phyloP scores from a whole-genome alignment of 2,797 vertebrate species.

The Carcharodon carcharias region DNA sequence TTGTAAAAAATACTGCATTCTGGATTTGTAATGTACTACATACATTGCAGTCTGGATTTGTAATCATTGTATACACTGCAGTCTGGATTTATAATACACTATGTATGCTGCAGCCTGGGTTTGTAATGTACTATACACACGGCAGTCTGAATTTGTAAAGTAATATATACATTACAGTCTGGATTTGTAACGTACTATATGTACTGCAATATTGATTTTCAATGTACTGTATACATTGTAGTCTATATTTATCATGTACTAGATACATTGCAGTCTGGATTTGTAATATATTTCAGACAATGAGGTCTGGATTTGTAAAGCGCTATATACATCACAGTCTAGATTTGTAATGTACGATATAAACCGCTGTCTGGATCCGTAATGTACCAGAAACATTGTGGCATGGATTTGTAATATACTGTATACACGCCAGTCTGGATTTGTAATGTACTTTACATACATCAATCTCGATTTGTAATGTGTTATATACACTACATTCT shows the following conservation, averaged over 20 bases:
- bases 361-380: background rate
- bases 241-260: background rate
- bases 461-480: too few relatives aligned
- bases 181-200: too few relatives aligned
- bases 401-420: background rate
- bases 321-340: background rate
- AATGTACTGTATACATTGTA: background rate
- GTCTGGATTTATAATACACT: too few relatives aligned
- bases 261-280: background rate
- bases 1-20: too few relatives aligned
- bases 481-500: too few relatives aligned
- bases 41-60: background rate
- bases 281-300: background rate
- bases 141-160: too few relatives aligned
- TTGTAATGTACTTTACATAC: too few relatives aligned
- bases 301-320: background rate
- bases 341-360: background rate
- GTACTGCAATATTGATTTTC: background rate
- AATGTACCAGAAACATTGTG: background rate
- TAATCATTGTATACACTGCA: too few relatives aligned
- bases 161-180: too few relatives aligned
- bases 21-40: background rate
- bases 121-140: background rate
- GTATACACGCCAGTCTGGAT: background rate
- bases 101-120: background rate